Conservation (phyloP, 2,113 vertebrate species). For the Chelonoidis abingdonii region DNA sequence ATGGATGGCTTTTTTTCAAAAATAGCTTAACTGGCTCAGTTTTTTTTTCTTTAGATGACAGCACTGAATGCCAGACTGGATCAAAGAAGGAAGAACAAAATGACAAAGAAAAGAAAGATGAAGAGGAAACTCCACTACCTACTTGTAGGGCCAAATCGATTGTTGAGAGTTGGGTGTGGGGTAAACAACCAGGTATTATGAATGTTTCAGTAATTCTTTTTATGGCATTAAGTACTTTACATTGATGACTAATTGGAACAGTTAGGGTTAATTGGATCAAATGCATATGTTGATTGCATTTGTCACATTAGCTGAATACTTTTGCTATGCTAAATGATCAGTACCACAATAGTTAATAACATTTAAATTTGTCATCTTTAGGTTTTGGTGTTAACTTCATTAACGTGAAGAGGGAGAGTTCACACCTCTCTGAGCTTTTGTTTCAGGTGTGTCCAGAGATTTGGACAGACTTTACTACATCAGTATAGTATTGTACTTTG, state of each 20-base stretch:
- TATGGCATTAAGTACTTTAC: rapidly evolving
- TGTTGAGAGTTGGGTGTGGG: conserved; percentile 99
- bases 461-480: background rate
- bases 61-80: conserved; percentile 84
- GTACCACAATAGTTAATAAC: background rate
- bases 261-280: background rate
- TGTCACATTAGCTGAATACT: background rate
- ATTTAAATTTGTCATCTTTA: background rate
- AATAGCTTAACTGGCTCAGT: background rate
- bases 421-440: background rate
- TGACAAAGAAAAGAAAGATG: conserved; percentile 98
- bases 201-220: background rate
- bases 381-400: background rate
- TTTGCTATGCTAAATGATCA: background rate
- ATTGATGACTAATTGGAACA: background rate
- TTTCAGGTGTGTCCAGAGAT: background rate
- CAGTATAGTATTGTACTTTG: background rate
- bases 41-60: conserved; percentile 84
- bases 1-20: background rate
- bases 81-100: conserved; percentile 96
- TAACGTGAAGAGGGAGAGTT: background rate
- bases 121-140: conserved; percentile 87
- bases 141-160: conserved; percentile 88
- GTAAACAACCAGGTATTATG: conserved; percentile 91
- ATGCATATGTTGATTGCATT: background rate